Evolutionary conservation across 92 coral and sea anemone species (phyloP).

Genomic region (Paragorgia papillata): DNA sequence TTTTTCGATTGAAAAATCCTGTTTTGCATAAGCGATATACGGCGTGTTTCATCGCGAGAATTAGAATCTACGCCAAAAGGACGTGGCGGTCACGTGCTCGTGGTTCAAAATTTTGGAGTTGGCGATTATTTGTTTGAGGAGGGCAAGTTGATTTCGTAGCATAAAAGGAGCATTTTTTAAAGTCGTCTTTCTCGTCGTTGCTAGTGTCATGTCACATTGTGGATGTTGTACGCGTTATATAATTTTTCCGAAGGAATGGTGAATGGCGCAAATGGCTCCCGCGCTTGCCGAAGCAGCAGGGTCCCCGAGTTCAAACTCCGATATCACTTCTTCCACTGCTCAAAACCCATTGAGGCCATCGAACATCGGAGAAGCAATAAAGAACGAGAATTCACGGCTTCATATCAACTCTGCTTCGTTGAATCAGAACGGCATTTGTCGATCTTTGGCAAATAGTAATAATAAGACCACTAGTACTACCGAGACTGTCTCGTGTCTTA

Average conservation of each 20-base stretch:
- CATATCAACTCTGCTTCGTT: conserved; percentile 87
- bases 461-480: conserved; percentile 89
- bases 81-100: conserved; percentile 99
- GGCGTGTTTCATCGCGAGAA: conserved; percentile 99
- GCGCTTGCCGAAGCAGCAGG: conserved; percentile 99
- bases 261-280: conserved; percentile 99
- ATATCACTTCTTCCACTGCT: conserved; percentile 84
- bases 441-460: conserved; percentile 91
- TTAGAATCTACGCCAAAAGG: conserved; percentile 99
- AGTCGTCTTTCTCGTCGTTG: conserved; percentile 34
- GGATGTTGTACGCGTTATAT: conserved; percentile 62
- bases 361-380: conserved; percentile 65
- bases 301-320: conserved; percentile 99
- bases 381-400: conserved; percentile 69
- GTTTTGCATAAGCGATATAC: conserved; percentile 35
- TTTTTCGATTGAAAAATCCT: conserved; percentile 33
- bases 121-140: conserved; percentile 61
- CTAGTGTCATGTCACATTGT: conserved; percentile 54
- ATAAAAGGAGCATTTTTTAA: conserved; percentile 49
- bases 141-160: conserved; percentile 44
- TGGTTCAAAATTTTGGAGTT: conserved; percentile 82
- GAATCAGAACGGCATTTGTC: conserved; percentile 98
- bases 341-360: conserved; percentile 45
- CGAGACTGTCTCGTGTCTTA: conserved; percentile 47
- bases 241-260: conserved; percentile 96